Percentiles rank a stretch among this genome's conserved stretches.
These are phyloP conservation scores for Ariopsis seemanni DNA, from an alignment of 2,113 vertebrate genomes.

Conservation along the genomic window DNA sequence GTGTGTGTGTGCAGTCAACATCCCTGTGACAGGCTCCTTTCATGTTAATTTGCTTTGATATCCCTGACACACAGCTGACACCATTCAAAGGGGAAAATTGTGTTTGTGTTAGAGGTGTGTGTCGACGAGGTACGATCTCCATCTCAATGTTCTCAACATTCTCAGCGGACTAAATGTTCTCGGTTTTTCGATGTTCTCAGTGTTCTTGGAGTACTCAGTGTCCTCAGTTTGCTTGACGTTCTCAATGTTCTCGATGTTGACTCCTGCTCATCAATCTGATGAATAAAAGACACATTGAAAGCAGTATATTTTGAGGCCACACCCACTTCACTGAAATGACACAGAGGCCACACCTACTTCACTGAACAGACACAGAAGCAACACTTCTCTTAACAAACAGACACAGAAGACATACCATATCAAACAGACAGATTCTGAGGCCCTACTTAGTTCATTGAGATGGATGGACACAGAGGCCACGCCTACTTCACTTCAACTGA, in stretches of 20 bases:
- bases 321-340: not conserved
- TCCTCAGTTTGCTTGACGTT: not conserved
- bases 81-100: conserved; percentile 17
- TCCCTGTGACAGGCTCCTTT: not conserved
- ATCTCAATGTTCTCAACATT: not conserved
- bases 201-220: not conserved
- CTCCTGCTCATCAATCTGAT: too few relatives aligned
- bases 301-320: not conserved
- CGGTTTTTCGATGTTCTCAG: not conserved
- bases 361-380: not conserved
- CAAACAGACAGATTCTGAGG: too few relatives aligned
- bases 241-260: not conserved
- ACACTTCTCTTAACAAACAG: too few relatives aligned
- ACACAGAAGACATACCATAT: too few relatives aligned
- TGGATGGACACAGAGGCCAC: too few relatives aligned
- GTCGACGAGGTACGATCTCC: not conserved
- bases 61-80: conserved; percentile 10
- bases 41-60: conserved; percentile 22
- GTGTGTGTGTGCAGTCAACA: not conserved
- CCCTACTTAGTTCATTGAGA: too few relatives aligned
- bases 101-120: not conserved
- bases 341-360: not conserved
- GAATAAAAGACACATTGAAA: not conserved
- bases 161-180: not conserved
- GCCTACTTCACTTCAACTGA: too few relatives aligned